Evolutionary conservation across 1,140 invertebrate species (phyloP).

Genomic region (Anthonomus grandis): DNA sequence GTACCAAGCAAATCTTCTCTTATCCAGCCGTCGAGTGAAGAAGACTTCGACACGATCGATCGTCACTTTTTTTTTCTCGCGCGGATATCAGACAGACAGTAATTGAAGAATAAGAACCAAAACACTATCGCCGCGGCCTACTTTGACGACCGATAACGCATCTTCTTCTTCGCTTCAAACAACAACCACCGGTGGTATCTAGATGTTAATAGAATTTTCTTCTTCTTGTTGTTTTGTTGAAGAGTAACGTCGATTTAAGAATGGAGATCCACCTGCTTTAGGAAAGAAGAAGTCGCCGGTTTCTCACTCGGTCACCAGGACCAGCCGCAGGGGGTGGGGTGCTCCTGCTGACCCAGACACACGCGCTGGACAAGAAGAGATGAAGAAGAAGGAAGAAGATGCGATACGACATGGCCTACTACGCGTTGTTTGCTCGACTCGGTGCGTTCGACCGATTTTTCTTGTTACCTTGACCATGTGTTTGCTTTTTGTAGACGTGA

Average conservation of each 20-base stretch:
- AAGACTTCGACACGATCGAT: too few relatives aligned
- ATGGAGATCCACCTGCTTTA: conserved; percentile 57
- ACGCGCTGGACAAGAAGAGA: conserved; percentile 41
- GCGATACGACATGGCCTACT: conserved; percentile 21
- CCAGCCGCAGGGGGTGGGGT: conserved; percentile 23
- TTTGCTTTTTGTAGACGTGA: too few relatives aligned
- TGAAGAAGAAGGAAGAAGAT: too few relatives aligned
- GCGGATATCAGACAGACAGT: background rate
- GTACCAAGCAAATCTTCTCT: too few relatives aligned
- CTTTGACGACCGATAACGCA: conserved; percentile 14
- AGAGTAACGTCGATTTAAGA: conserved; percentile 47
- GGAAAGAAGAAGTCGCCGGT: conserved; percentile 48
- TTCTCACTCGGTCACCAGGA: conserved; percentile 22
- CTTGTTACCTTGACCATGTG: too few relatives aligned
- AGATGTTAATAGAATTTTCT: conserved; percentile 1
- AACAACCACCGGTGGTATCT: conserved; percentile 45
- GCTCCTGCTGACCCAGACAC: conserved; percentile 59
- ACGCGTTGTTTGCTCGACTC: conserved; percentile 4
- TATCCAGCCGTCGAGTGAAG: too few relatives aligned
- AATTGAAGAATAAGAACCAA: too few relatives aligned
- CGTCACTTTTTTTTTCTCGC: conserved; percentile 8
- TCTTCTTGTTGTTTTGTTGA: conserved; percentile 34
- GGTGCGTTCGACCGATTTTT: background rate
- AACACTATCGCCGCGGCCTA: conserved; percentile 14
- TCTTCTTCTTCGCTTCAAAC: too few relatives aligned